Percentiles rank a stretch among this genome's conserved stretches.
Evolutionary conservation across 2,113 vertebrate species (phyloP).

Genomic region (Uria aalge): DNA sequence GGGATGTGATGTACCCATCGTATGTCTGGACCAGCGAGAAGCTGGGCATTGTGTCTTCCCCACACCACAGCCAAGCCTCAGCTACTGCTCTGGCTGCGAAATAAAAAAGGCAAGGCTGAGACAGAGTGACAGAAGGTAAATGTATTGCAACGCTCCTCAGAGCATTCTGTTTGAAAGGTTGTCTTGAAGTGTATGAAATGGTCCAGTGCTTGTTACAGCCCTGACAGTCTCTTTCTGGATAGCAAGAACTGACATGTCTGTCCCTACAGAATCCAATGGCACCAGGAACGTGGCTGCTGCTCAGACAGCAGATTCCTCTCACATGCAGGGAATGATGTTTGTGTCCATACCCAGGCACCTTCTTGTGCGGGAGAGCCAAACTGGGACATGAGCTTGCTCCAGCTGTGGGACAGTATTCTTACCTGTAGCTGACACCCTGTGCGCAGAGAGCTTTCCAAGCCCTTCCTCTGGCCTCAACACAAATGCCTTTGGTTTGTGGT

Average conservation of each 20-base stretch:
- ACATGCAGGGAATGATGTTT: fast-evolving
- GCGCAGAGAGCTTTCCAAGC: background rate
- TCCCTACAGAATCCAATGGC: background rate
- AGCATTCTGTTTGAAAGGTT: background rate
- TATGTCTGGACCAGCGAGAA: background rate
- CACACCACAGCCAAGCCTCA: background rate
- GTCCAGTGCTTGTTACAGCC: background rate
- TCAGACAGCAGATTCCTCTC: background rate
- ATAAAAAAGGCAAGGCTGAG: too few species aligned
- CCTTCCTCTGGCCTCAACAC: background rate
- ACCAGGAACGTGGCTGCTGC: background rate
- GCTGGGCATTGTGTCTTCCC: background rate
- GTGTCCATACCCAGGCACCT: background rate
- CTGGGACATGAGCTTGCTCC: background rate
- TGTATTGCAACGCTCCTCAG: background rate
- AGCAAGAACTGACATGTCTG: background rate
- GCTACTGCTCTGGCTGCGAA: background rate
- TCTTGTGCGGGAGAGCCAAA: background rate
- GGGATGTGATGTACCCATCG: fast-evolving
- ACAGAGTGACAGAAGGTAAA: background rate
- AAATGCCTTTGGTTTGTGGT: too few species aligned
- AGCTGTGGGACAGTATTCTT: too few species aligned
- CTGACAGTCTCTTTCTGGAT: background rate
- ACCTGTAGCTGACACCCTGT: background rate
- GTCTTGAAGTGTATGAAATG: background rate